Evolutionary conservation across 2,797 vertebrate genomes (phyloP).

Genomic region (Epinephelus malabaricus): DNA sequence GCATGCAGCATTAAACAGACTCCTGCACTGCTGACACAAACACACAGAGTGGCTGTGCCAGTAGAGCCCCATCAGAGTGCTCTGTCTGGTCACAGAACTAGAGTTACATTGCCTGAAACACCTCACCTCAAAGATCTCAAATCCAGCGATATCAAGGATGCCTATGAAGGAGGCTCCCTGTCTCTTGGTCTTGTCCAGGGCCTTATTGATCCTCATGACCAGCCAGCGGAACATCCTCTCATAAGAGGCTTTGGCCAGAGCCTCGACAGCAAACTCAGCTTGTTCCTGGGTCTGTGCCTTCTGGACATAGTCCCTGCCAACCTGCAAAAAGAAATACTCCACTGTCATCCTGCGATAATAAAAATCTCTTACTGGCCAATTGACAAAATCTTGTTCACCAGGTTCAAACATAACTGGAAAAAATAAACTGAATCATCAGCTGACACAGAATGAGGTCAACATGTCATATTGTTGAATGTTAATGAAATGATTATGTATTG

Average conservation of each 20-base stretch:
- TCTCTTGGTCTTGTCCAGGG: constrained; percentile 97
- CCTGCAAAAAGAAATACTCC: constrained; percentile 47
- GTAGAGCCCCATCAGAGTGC: neutral
- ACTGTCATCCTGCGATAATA: neutral
- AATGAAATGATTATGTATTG: neutral
- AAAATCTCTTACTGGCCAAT: neutral
- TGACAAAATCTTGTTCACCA: neutral
- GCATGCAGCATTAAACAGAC: too few relatives aligned
- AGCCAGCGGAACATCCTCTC: constrained; percentile 99
- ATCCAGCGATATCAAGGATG: constrained; percentile 98
- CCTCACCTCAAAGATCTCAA: constrained; percentile 97
- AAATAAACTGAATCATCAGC: neutral
- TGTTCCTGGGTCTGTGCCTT: constrained; percentile 99
- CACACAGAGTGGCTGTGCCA: neutral
- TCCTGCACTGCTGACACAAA: neutral
- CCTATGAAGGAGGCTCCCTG: constrained; percentile 98
- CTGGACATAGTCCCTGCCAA: constrained; percentile 97
- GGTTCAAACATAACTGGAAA: neutral
- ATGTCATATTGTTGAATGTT: neutral
- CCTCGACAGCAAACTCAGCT: constrained; percentile 97
- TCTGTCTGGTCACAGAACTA: neutral
- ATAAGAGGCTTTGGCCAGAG: constrained; percentile 97
- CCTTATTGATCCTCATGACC: constrained; percentile 98
- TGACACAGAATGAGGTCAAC: neutral
- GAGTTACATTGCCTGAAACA: neutral